Evolutionary conservation across 1,140 invertebrate genomes (phyloP), one percentile per base, ranked within the genome.

Genomic region (Saxidomus purpurata): DNA sequence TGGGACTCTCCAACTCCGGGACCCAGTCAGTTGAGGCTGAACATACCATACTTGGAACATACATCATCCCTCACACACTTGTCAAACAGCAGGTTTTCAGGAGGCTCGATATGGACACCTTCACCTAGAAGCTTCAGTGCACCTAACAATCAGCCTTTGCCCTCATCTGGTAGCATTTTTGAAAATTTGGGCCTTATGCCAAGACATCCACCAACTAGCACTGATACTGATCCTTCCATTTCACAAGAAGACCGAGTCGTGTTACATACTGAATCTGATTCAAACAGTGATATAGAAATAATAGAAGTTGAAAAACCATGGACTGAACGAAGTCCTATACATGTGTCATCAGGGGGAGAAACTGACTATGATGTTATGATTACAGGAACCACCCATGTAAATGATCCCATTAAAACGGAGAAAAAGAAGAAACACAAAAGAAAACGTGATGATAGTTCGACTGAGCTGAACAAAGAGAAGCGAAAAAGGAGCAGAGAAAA

Each of bases 241-340:
- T 34, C 28, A 52, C 69, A 71, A 25, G 74, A 13, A 55, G 52
- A 76, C 17, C 22, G 43, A 28, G 36, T 76, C 22, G 22, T 59
- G n/a, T 55, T 28, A 40, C 36, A 59, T 19, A 67, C 61, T 17
- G 74, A 83, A 47, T 55, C 85, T 3, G 84, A 82, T 49, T 86
- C 88, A 17, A 77, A 86, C 85, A 89, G 80, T 36, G 87, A 91
- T 86, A 69, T 93, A 13, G 88, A 91, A 47, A 93, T 97, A 28
- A 94, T 97, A 71, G 95, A 95, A 22, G 95, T 95, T 67, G 95
- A 96, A 1, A 97, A 96, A 93, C 96, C 96, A 19, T 95, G 95
- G 67, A 94, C 94, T 77, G 95, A 96, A 88, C 94, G 96, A 89
- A 96, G 96, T 55, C 96, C 96, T 3, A 96, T 97, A 63, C 94